These are phyloP conservation scores for Leiothrix lutea DNA, from an alignment of 2,113 vertebrate species.

Conservation along the genomic window DNA sequence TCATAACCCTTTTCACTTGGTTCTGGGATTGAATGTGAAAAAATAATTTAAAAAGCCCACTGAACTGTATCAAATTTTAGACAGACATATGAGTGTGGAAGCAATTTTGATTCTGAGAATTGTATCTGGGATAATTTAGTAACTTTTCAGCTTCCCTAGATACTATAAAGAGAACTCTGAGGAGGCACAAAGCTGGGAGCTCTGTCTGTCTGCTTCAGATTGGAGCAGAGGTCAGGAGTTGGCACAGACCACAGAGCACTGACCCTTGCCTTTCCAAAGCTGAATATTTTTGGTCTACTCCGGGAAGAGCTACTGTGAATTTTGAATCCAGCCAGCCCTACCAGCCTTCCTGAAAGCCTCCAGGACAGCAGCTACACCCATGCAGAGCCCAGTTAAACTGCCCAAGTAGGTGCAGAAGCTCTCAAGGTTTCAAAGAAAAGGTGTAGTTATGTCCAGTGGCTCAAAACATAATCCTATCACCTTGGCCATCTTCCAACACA, in stretches of 20 bases:
- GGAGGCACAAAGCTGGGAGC: not conserved
- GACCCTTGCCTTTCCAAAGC: not conserved
- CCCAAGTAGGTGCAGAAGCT: not conserved
- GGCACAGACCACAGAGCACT: not conserved
- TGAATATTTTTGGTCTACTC: not conserved
- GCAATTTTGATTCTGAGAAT: not conserved
- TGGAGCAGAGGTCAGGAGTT: not conserved
- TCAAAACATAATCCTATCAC: not conserved
- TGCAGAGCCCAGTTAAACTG: not conserved
- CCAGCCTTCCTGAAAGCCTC: not conserved
- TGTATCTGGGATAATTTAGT: not conserved
- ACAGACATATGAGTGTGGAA: not conserved
- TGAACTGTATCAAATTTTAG: not conserved
- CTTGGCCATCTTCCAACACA: not conserved
- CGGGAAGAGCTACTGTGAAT: not conserved
- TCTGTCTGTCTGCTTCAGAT: not conserved
- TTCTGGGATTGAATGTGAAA: not conserved
- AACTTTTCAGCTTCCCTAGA: not conserved
- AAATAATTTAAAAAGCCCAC: not conserved
- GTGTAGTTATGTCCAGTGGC: not conserved
- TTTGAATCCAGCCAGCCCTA: not conserved
- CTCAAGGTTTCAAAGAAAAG: not conserved
- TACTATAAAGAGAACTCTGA: not conserved
- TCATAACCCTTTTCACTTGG: not conserved
- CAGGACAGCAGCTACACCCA: not conserved